phyloP scores from a whole-genome alignment of 2,113 vertebrate species.

The Phyllostomus hastatus region DNA sequence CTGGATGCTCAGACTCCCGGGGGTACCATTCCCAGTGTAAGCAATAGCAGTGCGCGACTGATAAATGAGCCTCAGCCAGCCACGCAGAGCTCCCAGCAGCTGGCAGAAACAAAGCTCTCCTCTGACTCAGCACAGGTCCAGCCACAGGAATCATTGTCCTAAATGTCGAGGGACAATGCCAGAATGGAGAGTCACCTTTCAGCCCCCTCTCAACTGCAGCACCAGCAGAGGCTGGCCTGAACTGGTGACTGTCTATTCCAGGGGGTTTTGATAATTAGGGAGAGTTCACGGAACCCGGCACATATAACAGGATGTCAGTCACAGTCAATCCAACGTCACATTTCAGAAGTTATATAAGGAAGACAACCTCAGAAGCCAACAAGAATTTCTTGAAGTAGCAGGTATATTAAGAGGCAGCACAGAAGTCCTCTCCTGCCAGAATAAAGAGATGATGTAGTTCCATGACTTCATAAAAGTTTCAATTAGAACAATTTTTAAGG shows the following conservation, averaged over 20 bases:
- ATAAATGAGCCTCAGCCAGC: slow-evolving; percentile 28
- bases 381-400: background rate
- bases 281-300: background rate
- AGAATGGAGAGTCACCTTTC: fast-evolving
- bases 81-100: background rate
- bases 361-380: background rate
- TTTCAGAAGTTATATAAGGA: background rate
- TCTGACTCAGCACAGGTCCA: background rate
- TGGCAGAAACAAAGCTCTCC: background rate
- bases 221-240: background rate
- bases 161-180: background rate
- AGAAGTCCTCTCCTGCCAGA: slow-evolving; percentile 4
- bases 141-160: background rate
- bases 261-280: background rate
- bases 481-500: slow-evolving; percentile 40
- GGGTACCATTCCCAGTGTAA: background rate
- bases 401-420: background rate
- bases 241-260: background rate
- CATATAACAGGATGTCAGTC: background rate
- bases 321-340: background rate
- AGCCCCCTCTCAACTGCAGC: background rate
- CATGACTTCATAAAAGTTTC: slow-evolving; percentile 31
- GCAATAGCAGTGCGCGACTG: slow-evolving; percentile 28
- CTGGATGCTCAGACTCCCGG: slow-evolving; percentile 40
- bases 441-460: background rate